Evolutionary conservation across 1,140 invertebrate species (phyloP), one percentile per base, ranked within the genome.

Genomic region (Drosophila dunni): DNA sequence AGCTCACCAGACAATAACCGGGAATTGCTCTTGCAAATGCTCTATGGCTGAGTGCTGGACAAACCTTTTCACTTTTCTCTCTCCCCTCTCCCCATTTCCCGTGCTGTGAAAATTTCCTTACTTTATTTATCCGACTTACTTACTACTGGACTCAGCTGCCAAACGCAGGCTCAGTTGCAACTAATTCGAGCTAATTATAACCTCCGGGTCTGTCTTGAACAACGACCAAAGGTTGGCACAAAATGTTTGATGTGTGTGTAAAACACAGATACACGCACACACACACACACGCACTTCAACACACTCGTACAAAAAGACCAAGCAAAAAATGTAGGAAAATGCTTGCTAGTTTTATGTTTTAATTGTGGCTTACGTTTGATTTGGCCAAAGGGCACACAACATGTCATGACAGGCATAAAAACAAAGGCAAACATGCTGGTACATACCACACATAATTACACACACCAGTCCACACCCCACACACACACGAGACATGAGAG

Each of bases 291-390:
- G 38, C n/a, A 11, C 2, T 42, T 7, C 36, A 8, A 29, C 24
- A 29, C 24, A 29, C 24, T 29, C 24, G 5, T 5, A 29, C 24
- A 29, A 29, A 29, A 56, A 13, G 68, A 45, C 15, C 17, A 15
- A 67, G 44, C 57, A 40, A 53, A 66, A 62, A 29, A 29, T 29
- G 3, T 29, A 54, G 56, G 33, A 36, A 13, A 38, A 42, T 11
- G 34, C 40, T 53, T 53, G 36, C 54, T 76, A 76, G 81, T 83
- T 83, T 83, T 79, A 85, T 85, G 83, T 82, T 85, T 85, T 88
- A 85, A 85, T 85, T 85, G 82, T 88, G 83, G 83, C 82, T 88
- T 88, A 88, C 82, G 79, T 85, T 85, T 85, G 83, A 85, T 85
- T 85, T 85, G 79, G 75, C 82, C 82, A 86, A 73, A 67, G 72